A percentile compares a stretch with the other conserved stretches of the same genome.
These are phyloP conservation scores for Dyspetes luteomarginatus DNA, from an alignment of 2,888 invertebrate species.

Conservation along the genomic window DNA sequence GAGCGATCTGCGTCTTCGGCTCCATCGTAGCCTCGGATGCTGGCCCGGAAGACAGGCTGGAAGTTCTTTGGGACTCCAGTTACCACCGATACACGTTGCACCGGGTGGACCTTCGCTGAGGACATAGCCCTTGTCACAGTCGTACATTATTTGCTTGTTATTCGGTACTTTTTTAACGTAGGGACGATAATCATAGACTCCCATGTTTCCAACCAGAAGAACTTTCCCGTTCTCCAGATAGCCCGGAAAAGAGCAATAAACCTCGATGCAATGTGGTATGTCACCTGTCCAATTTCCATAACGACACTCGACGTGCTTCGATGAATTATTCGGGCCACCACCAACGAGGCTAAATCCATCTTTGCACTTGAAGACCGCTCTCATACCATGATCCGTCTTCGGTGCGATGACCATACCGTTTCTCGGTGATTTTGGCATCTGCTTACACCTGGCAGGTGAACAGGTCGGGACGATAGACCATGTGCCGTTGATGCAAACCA, in stretches of 20 bases:
- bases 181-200: constrained; percentile 96
- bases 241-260: constrained; percentile 97
- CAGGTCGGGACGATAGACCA: constrained; percentile 97
- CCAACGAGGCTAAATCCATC: constrained; percentile 94
- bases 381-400: constrained; percentile 98
- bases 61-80: constrained; percentile 95
- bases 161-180: constrained; percentile 96
- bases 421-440: constrained; percentile 92
- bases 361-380: constrained; percentile 96
- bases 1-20: constrained; percentile 87
- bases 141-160: constrained; percentile 98
- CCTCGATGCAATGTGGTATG: constrained; percentile 91
- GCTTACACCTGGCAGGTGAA: constrained; percentile 93
- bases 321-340: constrained; percentile 86
- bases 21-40: constrained; percentile 94
- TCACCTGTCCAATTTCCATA: constrained; percentile 98
- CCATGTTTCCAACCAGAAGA: constrained; percentile 96
- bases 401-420: constrained; percentile 98
- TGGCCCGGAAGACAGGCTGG: constrained; percentile 94
- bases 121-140: constrained; percentile 96
- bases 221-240: constrained; percentile 95
- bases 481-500: constrained; percentile 96
- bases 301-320: constrained; percentile 92
- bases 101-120: constrained; percentile 94
- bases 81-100: constrained; percentile 97